Conservation (phyloP, 2,113 vertebrate genomes). For the Alethe castanea region DNA sequence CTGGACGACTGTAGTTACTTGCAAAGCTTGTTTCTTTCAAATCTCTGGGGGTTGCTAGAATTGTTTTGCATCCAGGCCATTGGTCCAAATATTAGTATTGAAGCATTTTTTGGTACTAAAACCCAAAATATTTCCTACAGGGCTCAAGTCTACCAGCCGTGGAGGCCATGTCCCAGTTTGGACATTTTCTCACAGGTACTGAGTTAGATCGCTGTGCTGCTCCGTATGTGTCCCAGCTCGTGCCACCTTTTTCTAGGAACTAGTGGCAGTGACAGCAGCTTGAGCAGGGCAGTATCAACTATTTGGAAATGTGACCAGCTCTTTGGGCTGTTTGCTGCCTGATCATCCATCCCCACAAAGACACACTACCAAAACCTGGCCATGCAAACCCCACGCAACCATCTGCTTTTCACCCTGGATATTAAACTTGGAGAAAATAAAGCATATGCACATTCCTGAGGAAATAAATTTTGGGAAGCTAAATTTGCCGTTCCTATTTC, state of each 20-base stretch:
- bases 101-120: neutral
- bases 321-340: neutral
- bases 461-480: neutral
- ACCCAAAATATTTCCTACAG: neutral
- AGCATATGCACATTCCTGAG: neutral
- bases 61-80: neutral
- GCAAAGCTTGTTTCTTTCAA: neutral
- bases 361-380: neutral
- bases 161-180: accelerated
- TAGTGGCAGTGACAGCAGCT: neutral
- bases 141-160: neutral
- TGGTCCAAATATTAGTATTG: neutral
- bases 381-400: neutral
- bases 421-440: neutral
- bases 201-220: neutral
- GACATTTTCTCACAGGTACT: neutral
- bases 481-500: neutral
- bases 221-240: accelerated
- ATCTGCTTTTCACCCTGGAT: neutral
- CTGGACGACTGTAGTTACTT: neutral
- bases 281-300: neutral
- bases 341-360: accelerated
- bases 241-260: neutral
- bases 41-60: neutral
- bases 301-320: neutral